Base-by-base conservation (phyloP, 2,888 invertebrate genomes). In the Merodon equestris region DNA sequence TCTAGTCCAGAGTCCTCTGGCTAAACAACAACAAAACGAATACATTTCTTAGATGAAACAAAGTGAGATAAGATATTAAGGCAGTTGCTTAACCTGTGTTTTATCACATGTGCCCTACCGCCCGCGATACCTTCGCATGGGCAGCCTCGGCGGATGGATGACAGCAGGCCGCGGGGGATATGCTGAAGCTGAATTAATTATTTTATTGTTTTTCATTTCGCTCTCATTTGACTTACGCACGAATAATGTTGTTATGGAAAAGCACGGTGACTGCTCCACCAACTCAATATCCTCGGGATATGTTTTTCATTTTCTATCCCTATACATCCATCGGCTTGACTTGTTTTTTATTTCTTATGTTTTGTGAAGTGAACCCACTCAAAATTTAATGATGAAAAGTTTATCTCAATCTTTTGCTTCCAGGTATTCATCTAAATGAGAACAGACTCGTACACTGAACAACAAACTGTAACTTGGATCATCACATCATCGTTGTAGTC, bases 351-450 rank as follows among this genome's bases (percentile, higher is more conserved):
- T n/a, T 45, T 19, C 38, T 56, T 56, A 7, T 7, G 2, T 27
- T 27, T 27, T 27, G 7, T 7, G 27, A n/a, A 7, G 27, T 47
- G 68, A 77, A 77, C 63, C 77, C 73, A 79, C 77, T 73, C 73
- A 68, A 73, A 79, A 61, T 79, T 79, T 79, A 79, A 79, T 79
- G 77, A 68, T 73, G 67, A 57, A 67, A 79, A 73, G 73, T 79
- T 79, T 73, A 79, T 79, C 77, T 68, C 58, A 64, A 79, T 79
- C 77, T 79, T n/a, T 79, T 79, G 77, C 77, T 79, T 79, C 61
- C 73, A 79, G 77, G 73, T 79, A 68, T 79, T 58, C 73, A 53
- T 63, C 73, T 57, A 36, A 50, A 42, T 50, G 50, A 44, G 18
- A 44, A 14, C 13, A 66, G 42, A 44, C 5, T 0, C 54, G 44